phyloP scores from a whole-genome alignment of 2,888 invertebrate species.

The Chrysina gloriosa region DNA sequence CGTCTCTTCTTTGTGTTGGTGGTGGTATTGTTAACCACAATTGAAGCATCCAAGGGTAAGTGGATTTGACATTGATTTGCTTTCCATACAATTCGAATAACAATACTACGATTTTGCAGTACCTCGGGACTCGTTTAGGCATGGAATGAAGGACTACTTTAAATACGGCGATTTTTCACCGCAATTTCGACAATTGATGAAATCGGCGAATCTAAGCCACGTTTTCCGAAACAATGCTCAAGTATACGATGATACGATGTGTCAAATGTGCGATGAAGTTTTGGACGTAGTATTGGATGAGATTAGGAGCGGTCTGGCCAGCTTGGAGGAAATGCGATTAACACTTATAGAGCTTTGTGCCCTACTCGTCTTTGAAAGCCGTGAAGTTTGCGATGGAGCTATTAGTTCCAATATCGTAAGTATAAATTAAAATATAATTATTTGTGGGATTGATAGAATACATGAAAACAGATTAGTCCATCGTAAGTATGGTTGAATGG shows the following conservation, averaged over 20 bases:
- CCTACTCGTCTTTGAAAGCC: conserved; percentile 69
- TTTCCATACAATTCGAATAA: not conserved
- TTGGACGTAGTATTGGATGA: conserved; percentile 63
- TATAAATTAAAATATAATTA: conserved; percentile 39
- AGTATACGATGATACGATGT: conserved; percentile 56
- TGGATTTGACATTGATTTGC: too few species aligned
- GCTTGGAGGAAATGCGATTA: conserved; percentile 64
- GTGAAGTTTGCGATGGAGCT: conserved; percentile 72
- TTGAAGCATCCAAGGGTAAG: not conserved
- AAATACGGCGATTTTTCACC: conserved; percentile 7
- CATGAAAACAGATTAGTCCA: too few species aligned
- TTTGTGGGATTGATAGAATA: too few species aligned
- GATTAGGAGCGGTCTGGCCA: conserved; percentile 65
- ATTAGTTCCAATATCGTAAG: conserved; percentile 72
- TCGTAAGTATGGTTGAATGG: too few species aligned
- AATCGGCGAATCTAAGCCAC: conserved; percentile 18
- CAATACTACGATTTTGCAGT: not conserved
- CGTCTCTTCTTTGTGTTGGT: not conserved
- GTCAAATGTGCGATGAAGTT: conserved; percentile 66
- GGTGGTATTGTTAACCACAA: not conserved
- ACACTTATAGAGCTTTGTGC: conserved; percentile 68
- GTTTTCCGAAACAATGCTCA: conserved; percentile 17
- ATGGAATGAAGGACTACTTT: conserved; percentile 23
- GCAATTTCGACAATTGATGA: conserved; percentile 17
- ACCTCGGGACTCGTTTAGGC: conserved; percentile 8